Percentiles rank a stretch among this genome's conserved stretches.
Evolutionary conservation across 2,113 vertebrate species (phyloP).

Genomic region (Hystrix brachyura): DNA sequence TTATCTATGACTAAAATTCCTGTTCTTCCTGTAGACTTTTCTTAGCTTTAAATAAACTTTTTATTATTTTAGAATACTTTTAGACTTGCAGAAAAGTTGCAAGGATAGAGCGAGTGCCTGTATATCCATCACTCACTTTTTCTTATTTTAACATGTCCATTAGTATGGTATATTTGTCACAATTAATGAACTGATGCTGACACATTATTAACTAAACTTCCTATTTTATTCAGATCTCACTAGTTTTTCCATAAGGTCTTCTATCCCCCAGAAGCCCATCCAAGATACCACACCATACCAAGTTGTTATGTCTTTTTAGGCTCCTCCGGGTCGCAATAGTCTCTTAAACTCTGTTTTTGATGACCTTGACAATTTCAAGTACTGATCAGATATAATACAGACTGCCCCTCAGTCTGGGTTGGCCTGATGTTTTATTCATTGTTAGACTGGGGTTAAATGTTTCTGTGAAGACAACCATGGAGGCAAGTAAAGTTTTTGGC

Average conservation of each 20-base stretch:
- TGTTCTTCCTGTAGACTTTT: neutral
- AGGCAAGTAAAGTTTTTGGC: neutral
- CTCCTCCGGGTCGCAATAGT: neutral
- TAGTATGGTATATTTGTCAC: neutral
- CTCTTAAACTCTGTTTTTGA: neutral
- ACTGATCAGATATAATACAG: neutral
- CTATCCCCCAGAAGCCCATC: neutral
- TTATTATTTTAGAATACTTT: conserved; percentile 22
- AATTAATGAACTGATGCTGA: neutral
- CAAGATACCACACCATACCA: neutral
- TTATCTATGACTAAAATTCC: neutral
- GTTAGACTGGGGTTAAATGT: neutral
- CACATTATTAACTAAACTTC: neutral
- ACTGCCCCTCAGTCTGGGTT: neutral
- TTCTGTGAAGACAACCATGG: neutral
- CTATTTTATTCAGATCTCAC: conserved; percentile 40
- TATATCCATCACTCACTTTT: neutral
- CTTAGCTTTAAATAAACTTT: conserved; percentile 11
- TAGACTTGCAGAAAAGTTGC: conserved; percentile 41
- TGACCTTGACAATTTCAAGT: neutral
- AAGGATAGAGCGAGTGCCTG: conserved; percentile 12
- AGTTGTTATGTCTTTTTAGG: neutral
- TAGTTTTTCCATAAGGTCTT: neutral
- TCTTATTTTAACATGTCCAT: neutral
- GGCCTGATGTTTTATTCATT: neutral